Conservation (phyloP, 2,888 invertebrate species). For the Tinea trinotella region DNA sequence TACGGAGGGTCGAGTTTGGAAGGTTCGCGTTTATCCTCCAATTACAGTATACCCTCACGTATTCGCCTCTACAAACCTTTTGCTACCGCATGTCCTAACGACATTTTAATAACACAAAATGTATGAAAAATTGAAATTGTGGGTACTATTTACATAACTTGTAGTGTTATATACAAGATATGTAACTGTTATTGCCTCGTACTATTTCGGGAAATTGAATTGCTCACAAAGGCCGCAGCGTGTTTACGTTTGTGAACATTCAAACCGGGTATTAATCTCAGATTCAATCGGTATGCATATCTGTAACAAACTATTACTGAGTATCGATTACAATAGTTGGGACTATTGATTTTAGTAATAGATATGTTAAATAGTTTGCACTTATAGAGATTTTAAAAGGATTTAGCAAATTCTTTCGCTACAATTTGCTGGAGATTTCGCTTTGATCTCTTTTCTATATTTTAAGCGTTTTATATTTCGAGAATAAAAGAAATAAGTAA, state of each 20-base stretch:
- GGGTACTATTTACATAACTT: too few species aligned
- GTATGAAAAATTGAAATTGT: slow-evolving; percentile 1
- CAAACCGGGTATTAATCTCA: background rate
- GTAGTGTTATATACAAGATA: background rate
- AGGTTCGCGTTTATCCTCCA: slow-evolving; percentile 28
- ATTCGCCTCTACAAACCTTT: slow-evolving; percentile 40
- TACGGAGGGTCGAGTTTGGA: background rate
- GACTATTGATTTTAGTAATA: too few species aligned
- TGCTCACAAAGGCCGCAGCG: background rate
- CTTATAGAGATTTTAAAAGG: too few species aligned
- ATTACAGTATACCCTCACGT: slow-evolving; percentile 48
- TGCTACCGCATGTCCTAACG: slow-evolving; percentile 32
- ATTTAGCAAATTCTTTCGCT: too few species aligned
- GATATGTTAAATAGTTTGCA: too few species aligned
- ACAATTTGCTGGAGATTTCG: too few species aligned
- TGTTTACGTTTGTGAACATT: background rate
- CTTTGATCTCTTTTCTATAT: too few species aligned
- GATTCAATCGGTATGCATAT: background rate
- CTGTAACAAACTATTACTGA: background rate
- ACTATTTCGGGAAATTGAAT: background rate
- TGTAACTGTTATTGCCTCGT: background rate
- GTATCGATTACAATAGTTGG: too few species aligned
- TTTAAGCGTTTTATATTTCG: too few species aligned
- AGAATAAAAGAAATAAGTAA: too few species aligned
- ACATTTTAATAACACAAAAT: background rate